phyloP scores from a whole-genome alignment of 2,113 vertebrate genomes.

The Macquaria australasica region DNA sequence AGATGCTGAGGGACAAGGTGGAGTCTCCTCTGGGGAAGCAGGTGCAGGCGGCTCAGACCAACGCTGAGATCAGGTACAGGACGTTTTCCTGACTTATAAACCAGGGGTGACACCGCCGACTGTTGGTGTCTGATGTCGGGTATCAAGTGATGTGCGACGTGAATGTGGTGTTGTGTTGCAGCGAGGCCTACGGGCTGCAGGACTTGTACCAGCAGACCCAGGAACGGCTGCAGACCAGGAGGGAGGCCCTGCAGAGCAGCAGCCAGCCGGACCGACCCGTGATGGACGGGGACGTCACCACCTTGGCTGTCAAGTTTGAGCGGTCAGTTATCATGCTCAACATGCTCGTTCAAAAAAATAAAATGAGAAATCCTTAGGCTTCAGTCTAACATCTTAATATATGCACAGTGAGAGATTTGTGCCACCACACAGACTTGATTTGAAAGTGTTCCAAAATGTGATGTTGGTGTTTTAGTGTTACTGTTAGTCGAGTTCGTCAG shows the following conservation, averaged over 20 bases:
- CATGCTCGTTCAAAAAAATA: not conserved
- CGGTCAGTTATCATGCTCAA: constrained; percentile 80
- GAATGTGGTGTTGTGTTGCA: constrained; percentile 66
- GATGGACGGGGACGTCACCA: constrained; percentile 87
- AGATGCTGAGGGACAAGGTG: constrained; percentile 95
- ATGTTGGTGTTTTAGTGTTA: no score
- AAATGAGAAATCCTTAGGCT: no score
- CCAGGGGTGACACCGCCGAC: not conserved
- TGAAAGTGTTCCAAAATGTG: no score
- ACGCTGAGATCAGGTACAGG: constrained; percentile 91
- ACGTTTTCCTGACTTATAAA: no score
- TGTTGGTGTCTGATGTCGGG: not conserved
- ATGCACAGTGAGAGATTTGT: no score
- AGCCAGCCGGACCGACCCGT: constrained; percentile 64
- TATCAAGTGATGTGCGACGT: not conserved
- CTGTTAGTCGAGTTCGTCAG: no score
- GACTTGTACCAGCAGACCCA: constrained; percentile 85
- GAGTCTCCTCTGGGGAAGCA: constrained; percentile 92
- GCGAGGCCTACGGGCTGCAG: constrained; percentile 90
- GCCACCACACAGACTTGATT: no score
- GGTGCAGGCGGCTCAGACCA: constrained; percentile 92
- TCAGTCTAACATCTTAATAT: no score
- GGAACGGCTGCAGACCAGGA: constrained; percentile 78
- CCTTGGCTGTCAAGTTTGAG: constrained; percentile 93
- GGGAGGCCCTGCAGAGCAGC: constrained; percentile 71